phyloP scores from a whole-genome alignment of 2,797 vertebrate species.

The Chlorospingus semifuscus region DNA sequence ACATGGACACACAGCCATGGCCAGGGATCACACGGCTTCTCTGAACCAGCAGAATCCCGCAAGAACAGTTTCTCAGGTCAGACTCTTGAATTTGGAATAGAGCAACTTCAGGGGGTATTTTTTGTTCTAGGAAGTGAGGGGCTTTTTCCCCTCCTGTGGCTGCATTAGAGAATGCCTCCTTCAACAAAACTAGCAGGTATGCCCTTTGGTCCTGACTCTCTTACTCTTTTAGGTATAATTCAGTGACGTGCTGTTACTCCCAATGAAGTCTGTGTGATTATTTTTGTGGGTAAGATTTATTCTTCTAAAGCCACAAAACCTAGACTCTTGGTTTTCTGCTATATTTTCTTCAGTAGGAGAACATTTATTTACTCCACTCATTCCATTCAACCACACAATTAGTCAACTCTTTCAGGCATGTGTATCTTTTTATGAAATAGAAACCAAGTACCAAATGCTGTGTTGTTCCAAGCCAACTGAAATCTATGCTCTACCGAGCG shows the following conservation, averaged over 20 bases:
- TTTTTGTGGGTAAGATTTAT: not conserved
- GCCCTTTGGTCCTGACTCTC: not conserved
- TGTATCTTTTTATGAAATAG: not conserved
- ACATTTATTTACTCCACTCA: not conserved
- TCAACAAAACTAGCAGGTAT: not conserved
- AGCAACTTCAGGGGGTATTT: not conserved
- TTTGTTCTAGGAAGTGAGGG: not conserved
- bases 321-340: not conserved
- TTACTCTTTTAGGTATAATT: not conserved
- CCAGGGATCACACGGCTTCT: not conserved
- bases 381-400: not conserved
- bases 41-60: not conserved
- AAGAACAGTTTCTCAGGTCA: not conserved
- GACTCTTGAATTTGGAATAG: not conserved
- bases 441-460: not conserved
- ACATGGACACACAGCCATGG: not conserved
- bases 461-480: conserved; percentile 2
- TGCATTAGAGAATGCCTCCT: not conserved
- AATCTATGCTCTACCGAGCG: not conserved
- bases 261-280: not conserved
- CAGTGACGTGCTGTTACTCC: not conserved
- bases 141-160: not conserved
- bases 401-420: not conserved
- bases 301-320: not conserved
- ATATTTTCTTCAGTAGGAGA: not conserved